These are phyloP conservation scores for Coptodon rendalli DNA, from an alignment of 2,113 vertebrate genomes.

Conservation along the genomic window DNA sequence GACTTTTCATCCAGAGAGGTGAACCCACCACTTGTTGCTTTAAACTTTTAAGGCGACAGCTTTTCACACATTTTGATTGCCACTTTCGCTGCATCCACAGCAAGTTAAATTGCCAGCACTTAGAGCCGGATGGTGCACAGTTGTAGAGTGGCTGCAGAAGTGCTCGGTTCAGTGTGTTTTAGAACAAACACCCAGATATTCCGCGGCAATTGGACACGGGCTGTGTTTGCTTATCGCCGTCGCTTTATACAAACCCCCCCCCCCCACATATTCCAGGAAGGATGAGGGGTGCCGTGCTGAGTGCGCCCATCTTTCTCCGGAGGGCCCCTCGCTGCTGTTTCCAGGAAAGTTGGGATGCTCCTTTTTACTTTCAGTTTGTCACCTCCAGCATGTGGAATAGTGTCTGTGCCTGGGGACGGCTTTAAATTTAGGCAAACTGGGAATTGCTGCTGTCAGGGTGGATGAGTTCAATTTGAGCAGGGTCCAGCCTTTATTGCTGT, in stretches of 20 bases:
- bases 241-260: rapidly evolving
- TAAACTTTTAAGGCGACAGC: background rate
- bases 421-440: background rate
- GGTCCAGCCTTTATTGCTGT: background rate
- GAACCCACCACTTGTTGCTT: constrained; percentile 21
- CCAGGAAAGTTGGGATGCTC: background rate
- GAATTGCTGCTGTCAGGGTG: background rate
- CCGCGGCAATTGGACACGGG: background rate
- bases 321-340: background rate
- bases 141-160: background rate
- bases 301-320: background rate
- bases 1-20: background rate
- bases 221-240: background rate
- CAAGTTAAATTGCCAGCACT: background rate
- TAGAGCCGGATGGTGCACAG: background rate
- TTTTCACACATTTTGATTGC: background rate
- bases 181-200: background rate
- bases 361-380: background rate
- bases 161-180: background rate
- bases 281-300: background rate
- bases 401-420: background rate
- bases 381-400: background rate
- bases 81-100: background rate
- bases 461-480: background rate
- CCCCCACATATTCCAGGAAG: background rate